These are phyloP conservation scores for Caranx melampygus DNA, from an alignment of 2,113 vertebrate species.

Conservation along the genomic window DNA sequence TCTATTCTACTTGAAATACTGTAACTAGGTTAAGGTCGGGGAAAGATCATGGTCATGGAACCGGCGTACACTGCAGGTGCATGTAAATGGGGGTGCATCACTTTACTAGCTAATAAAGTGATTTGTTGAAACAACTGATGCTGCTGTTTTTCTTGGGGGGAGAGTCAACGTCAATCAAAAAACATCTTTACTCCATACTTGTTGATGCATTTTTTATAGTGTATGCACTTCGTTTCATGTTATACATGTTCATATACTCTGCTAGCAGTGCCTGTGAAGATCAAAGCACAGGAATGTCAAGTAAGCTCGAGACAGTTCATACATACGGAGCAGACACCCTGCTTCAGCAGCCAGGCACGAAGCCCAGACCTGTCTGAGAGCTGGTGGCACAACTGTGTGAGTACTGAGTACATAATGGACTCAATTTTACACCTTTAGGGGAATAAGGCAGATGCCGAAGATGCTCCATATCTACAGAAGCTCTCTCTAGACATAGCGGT, in stretches of 20 bases:
- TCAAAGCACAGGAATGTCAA: constrained; percentile 16
- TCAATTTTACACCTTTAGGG: constrained; percentile 38
- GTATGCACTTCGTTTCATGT: constrained; percentile 10
- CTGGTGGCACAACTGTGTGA: constrained; percentile 35
- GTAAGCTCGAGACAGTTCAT: constrained; percentile 16
- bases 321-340: constrained; percentile 19
- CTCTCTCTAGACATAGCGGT: constrained; percentile 8
- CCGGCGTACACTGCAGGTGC: no score
- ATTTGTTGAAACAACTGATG: constrained; percentile 19
- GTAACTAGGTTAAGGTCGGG: not conserved
- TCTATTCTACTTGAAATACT: not conserved
- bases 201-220: not conserved
- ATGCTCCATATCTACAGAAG: constrained; percentile 19
- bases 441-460: constrained; percentile 28
- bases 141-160: constrained; percentile 3
- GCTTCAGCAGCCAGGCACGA: constrained; percentile 43
- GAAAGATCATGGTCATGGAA: not conserved
- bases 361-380: constrained; percentile 39
- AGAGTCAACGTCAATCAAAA: not conserved
- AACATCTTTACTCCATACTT: not conserved
- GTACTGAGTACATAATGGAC: constrained; percentile 30
- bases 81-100: not conserved
- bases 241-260: not conserved
- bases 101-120: not conserved
- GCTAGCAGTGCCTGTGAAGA: constrained; percentile 4